A percentile compares a stretch with the other conserved stretches of the same genome.
Evolutionary conservation across 2,797 vertebrate genomes (phyloP).

Genomic region (Trichosurus vulpecula): DNA sequence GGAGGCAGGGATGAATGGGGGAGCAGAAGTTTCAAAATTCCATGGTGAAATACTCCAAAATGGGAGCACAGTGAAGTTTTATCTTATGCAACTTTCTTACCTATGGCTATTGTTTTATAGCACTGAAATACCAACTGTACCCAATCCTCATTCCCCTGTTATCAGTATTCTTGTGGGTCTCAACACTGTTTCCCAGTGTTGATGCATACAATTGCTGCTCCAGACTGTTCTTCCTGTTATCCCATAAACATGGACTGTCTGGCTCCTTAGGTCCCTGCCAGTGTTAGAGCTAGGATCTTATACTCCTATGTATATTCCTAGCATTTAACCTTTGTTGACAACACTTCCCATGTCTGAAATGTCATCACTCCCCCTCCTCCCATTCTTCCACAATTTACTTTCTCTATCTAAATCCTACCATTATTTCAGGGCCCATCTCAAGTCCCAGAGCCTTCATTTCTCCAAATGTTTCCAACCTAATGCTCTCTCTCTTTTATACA

Average conservation of each 20-base stretch:
- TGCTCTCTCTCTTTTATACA: not conserved
- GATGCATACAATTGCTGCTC: not conserved
- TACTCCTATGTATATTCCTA: not conserved
- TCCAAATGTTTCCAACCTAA: not conserved
- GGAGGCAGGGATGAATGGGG: not conserved
- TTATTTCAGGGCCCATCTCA: not conserved
- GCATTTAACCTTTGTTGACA: not conserved
- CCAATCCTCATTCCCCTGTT: not conserved
- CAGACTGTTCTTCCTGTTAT: not conserved
- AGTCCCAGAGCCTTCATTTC: not conserved
- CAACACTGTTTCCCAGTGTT: not conserved
- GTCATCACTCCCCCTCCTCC: not conserved
- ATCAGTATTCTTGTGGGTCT: not conserved
- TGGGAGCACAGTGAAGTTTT: not conserved
- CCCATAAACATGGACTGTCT: not conserved
- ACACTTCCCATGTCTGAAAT: not conserved
- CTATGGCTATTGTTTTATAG: not conserved
- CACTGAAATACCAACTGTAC: not conserved
- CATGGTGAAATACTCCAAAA: not conserved
- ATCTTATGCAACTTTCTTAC: not conserved
- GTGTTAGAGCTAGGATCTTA: not conserved
- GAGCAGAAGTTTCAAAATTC: not conserved
- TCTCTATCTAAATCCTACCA: not conserved
- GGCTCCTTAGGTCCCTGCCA: not conserved
- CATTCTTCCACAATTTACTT: not conserved